Percentiles rank a stretch among this genome's conserved stretches.
These are phyloP conservation scores for Lerista edwardsae DNA, from an alignment of 2,797 vertebrate species.

Conservation along the genomic window DNA sequence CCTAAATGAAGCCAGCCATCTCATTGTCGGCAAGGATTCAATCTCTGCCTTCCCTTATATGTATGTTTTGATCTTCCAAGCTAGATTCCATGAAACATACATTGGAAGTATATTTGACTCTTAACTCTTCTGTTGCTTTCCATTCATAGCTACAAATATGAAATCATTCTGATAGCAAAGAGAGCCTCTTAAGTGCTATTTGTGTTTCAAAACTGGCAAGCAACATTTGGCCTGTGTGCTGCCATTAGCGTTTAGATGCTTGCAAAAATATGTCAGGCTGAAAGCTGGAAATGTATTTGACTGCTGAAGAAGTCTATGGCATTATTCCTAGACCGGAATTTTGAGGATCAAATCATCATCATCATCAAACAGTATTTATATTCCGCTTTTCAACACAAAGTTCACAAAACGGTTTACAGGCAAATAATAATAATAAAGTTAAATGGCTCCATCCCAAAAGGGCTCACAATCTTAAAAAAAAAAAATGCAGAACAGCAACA, in stretches of 20 bases:
- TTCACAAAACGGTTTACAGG: too few relatives aligned
- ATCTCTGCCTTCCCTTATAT: background rate
- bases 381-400: too few relatives aligned
- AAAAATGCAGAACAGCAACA: too few relatives aligned
- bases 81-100: slow-evolving; percentile 2
- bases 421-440: too few relatives aligned
- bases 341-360: background rate
- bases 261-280: slow-evolving; percentile 24
- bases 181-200: slow-evolving; percentile 28
- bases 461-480: too few relatives aligned
- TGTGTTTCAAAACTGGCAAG: slow-evolving; percentile 20
- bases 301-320: background rate
- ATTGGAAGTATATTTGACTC: background rate
- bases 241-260: background rate
- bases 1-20: background rate
- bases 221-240: slow-evolving; percentile 5
- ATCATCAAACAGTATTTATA: too few relatives aligned
- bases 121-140: slow-evolving; percentile 12
- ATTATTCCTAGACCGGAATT: background rate
- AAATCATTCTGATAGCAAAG: slow-evolving; percentile 20
- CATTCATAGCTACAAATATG: slow-evolving; percentile 6
- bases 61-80: background rate
- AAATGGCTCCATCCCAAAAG: too few relatives aligned
- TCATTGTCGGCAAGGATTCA: background rate
- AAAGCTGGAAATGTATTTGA: background rate